Percentiles rank a stretch among this genome's conserved stretches.
Conservation (phyloP, 2,113 vertebrate species). For the Trichomycterus rosablanca region DNA sequence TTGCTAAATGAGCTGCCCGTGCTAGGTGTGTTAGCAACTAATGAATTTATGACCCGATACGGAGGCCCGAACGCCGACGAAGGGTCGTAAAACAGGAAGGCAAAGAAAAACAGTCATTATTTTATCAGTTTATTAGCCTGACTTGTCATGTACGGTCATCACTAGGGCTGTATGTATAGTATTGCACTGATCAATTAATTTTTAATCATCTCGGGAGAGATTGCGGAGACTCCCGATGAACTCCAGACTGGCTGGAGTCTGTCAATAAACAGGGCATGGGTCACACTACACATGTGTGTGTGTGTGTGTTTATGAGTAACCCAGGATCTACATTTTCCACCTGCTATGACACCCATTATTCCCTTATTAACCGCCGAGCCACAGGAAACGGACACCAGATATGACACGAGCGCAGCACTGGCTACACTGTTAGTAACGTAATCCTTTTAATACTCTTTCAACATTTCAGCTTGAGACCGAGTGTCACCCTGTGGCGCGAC, state of each 20-base stretch:
- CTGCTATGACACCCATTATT: slow-evolving; percentile 35
- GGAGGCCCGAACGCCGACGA: slow-evolving; percentile 54
- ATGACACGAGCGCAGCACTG: slow-evolving; percentile 12
- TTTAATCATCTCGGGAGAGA: slow-evolving; percentile 67
- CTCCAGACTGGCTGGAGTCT: slow-evolving; percentile 76
- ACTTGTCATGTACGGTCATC: slow-evolving; percentile 45
- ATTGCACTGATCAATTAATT: slow-evolving; percentile 65
- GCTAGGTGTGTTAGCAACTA: slow-evolving; percentile 70
- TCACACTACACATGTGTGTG: slow-evolving; percentile 45
- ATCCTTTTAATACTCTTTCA: slow-evolving; percentile 2
- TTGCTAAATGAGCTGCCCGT: slow-evolving; percentile 64
- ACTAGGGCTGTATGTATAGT: slow-evolving; percentile 50
- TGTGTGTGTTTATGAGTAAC: slow-evolving; percentile 26
- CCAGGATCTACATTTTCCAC: slow-evolving; percentile 28
- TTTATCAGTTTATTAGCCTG: slow-evolving; percentile 65
- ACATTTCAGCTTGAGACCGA: not conserved
- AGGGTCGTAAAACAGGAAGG: slow-evolving; percentile 59
- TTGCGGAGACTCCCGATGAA: slow-evolving; percentile 65
- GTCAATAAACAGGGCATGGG: slow-evolving; percentile 71
- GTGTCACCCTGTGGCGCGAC: no score
- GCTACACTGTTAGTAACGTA: slow-evolving; percentile 11
- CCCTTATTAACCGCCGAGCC: slow-evolving; percentile 28
- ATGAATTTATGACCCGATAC: slow-evolving; percentile 78
- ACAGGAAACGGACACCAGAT: slow-evolving; percentile 28
- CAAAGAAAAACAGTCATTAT: slow-evolving; percentile 58